Evolutionary conservation across 1,140 invertebrate genomes (phyloP), one percentile per base, ranked within the genome.

Genomic region (Linepithema humile): DNA sequence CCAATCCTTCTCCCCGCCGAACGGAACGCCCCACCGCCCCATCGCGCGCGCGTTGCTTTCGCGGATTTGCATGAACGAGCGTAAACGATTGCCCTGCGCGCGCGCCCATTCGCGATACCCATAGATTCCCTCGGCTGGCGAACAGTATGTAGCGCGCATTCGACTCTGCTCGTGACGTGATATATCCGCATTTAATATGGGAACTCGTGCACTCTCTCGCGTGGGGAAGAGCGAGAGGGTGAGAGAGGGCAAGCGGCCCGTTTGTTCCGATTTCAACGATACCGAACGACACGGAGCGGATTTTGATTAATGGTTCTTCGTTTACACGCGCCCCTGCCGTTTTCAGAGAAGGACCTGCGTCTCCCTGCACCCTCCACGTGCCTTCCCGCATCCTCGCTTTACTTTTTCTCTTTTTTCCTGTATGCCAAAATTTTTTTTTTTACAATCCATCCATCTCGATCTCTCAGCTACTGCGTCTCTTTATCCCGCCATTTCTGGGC

Each of bases 171-270:
- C 83, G 83, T 88, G 74, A 62, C 86, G 87, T 88, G 87, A 88
- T 88, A 87, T 88, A 88, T 88, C 83, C 77, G 35, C 83, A 74
- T 88, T 88, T 88, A 88, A 88, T 88, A 88, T 88, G 86, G 64
- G 75, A 88, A 88, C 77, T 85, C 48, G 75, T 64, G 64, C 87
- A 87, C 86, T 75, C 72, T 67, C 35, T 26, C 7, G 84, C 53
- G 43, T 2, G 1, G 23, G 9, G 48, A 23, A 29, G 60, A 9
- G 23, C 20, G 77, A 55, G 50, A n/a, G 26, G 15, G 26, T 15
- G 38, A n/a, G 35, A 4, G 17, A 38, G 29, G 65, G 35, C 40
- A 15, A 60, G 67, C 57, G 40, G 40, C 65, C 50, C 82, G 86
- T 84, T 88, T 84, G 86, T 87, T 88, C 86, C 65, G 86, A 88